Evolutionary conservation across 2,797 vertebrate genomes (phyloP).

Genomic region (Gallinago solitaria): DNA sequence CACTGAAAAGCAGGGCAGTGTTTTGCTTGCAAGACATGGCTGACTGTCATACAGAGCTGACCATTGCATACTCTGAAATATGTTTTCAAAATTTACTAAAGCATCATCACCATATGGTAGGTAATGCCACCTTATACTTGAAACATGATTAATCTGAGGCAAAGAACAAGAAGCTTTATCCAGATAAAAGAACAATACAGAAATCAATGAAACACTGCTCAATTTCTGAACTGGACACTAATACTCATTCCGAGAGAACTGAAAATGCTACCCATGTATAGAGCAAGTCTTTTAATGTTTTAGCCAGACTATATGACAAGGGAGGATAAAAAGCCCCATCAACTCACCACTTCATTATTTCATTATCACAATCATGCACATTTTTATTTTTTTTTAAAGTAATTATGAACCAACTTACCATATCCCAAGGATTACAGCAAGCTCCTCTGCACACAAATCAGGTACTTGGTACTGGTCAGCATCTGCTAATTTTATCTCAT

Average conservation of each 20-base stretch:
- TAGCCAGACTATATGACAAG: not conserved
- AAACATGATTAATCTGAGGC: not conserved
- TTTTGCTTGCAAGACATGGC: not conserved
- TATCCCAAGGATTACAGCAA: slow-evolving; percentile 90
- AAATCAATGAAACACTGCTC: not conserved
- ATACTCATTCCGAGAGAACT: not conserved
- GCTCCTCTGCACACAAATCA: slow-evolving; percentile 90
- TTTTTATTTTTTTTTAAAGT: not conserved
- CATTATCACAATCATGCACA: not conserved
- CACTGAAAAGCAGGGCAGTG: not conserved
- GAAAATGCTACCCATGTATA: not conserved
- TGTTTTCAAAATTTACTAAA: not conserved
- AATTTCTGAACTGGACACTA: not conserved
- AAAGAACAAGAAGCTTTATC: not conserved
- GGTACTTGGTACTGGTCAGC: slow-evolving; percentile 84
- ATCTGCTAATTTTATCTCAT: slow-evolving; percentile 86
- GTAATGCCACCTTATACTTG: not conserved
- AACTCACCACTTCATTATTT: not conserved
- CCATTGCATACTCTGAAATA: not conserved
- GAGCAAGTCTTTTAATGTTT: not conserved
- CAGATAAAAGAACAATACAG: not conserved
- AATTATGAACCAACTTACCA: slow-evolving; percentile 83
- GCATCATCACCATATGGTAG: not conserved
- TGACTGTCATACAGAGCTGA: not conserved
- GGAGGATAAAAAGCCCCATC: not conserved